Evolutionary conservation across 2,888 invertebrate species (phyloP).

Genomic region (Microctonus aethiopoides): DNA sequence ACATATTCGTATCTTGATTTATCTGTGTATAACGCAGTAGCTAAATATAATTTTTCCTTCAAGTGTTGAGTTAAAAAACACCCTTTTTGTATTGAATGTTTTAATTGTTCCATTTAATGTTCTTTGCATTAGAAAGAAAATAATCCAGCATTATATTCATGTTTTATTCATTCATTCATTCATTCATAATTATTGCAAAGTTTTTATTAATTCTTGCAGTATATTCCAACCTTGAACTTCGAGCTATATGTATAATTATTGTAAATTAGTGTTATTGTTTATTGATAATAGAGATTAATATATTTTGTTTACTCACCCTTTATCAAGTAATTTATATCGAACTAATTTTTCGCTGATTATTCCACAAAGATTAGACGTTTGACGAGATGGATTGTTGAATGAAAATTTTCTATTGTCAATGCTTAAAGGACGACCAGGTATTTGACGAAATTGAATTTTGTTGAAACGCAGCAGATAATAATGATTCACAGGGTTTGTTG

Average conservation of each 20-base stretch:
- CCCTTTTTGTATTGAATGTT: too few relatives aligned
- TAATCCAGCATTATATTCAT: too few relatives aligned
- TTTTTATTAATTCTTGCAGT: too few relatives aligned
- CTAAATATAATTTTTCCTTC: not conserved
- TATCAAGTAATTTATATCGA: conserved; percentile 53
- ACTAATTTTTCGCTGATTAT: conserved; percentile 54
- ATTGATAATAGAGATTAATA: too few relatives aligned
- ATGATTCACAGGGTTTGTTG: conserved; percentile 9
- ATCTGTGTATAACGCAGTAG: not conserved
- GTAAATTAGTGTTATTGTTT: too few relatives aligned
- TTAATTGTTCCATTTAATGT: too few relatives aligned
- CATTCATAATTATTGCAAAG: too few relatives aligned
- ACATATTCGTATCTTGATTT: not conserved
- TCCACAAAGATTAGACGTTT: conserved; percentile 46
- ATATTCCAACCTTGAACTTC: too few relatives aligned
- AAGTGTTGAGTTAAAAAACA: not conserved
- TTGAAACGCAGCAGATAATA: not conserved
- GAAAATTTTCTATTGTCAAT: not conserved
- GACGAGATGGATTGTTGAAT: not conserved
- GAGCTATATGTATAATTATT: too few relatives aligned
- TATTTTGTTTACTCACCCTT: conserved; percentile 50
- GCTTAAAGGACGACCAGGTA: not conserved
- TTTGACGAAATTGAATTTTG: conserved; percentile 2
- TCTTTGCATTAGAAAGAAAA: too few relatives aligned
- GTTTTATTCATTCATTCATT: too few relatives aligned